Evolutionary conservation across 2,113 vertebrate species (phyloP), one percentile per base, ranked within the genome.

Genomic region (Pavo muticus): DNA sequence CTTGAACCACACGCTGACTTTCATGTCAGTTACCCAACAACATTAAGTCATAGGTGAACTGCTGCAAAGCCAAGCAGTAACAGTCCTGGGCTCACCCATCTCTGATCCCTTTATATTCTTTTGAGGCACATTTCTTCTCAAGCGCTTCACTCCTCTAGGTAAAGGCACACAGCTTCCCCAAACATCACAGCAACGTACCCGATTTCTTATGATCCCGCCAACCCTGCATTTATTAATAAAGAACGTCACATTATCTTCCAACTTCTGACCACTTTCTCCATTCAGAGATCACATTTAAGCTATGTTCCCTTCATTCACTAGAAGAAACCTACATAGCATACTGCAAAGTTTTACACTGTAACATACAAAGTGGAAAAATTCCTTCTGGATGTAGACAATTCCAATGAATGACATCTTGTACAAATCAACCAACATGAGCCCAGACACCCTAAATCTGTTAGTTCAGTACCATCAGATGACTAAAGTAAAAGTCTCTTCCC

Each of bases 331-430:
- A 35, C 3, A 16, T 10, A 6, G 15, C 13, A 44, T n/a, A 77
- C 23, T 44, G 27, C 11, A 27, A 73, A 4, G 27, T 78, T 87
- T 45, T 50, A 73, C 32, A 61, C 5, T 50, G 56, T 35, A 61
- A 56, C 0, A 0, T 19, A n/a, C 9, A 30, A 52, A 59, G 37
- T 30, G 25, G 60, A 42, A 50, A 13, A 23, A 32, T 40, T 19
- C 30, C 35, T 35, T 50, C 47, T 85, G 64, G 25, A 77, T 60
- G 7, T 10, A 39, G 25, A 32, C 7, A 35, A 35, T 68, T 54
- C 35, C 50, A 32, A 63, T 35, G 20, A 78, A 56, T 9, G 7
- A 1, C 17, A 44, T 15, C 65, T 77, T 40, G n/a, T 10, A 24
- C 14, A 54, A 54, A 39, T 20, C 27, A 86, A 12, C 39, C n/a